Base-by-base conservation (phyloP, 35 echinoderm and acorn worm species). In the Apostichopus californicus region DNA sequence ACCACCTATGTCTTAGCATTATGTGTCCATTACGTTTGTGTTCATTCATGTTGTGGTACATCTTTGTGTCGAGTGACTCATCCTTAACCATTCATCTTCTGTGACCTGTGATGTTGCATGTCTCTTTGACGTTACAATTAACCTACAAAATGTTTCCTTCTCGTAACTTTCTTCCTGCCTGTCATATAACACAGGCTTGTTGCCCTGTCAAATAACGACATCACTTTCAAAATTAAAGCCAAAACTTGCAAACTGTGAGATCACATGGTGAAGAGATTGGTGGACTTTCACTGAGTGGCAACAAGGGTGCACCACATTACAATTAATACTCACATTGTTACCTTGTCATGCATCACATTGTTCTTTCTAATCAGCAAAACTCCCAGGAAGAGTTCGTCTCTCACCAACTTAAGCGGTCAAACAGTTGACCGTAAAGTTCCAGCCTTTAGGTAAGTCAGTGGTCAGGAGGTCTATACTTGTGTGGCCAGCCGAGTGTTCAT, bases 341-440 rank as follows among this genome's bases (percentile, higher is more conserved):
- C 54, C 57, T 22, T 85, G 81, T 85, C 81, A 85, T 85, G 81
- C 81, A 85, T 85, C 57, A 52, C 81, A 85, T 85, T 85, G 81
- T 85, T 85, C 81, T 85, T 85, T 60, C 81, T 85, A 85, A 85
- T 23, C 81, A 85, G 81, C 81, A 85, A 85, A 54, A 85, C 55
- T 55, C 81, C 81, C 10, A 54, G 81, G 81, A 85, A 85, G 81
- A 85, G 81, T 59, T 85, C 81, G 12, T 85, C 81, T 18, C 56
- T 85, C 54, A 85, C 81, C 81, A 85, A 85, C 81, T 85, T 85
- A 59, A 58, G 55, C 17, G 81, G 81, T 85, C 81, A 85, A 81
- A 59, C 57, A 60, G 81, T 85, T 85, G 81, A 85, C 56, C 81
- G 55, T 24, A 85, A 85, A 10, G 34, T 85, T 55, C 81, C 54